Base-by-base conservation (phyloP, 2,888 invertebrate genomes). In the Colostygia pectinataria region DNA sequence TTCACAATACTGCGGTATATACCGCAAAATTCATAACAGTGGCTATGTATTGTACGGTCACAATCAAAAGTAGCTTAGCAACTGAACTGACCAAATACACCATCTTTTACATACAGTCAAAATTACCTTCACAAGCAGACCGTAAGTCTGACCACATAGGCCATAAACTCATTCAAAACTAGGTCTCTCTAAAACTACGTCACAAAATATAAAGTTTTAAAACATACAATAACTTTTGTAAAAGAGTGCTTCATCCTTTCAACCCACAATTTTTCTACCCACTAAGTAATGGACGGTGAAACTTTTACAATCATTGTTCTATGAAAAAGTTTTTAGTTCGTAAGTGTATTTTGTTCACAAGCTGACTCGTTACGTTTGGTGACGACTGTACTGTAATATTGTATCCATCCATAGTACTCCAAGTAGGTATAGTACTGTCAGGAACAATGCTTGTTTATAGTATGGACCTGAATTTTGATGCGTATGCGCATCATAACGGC, bases 391-490 rank as follows among this genome's bases (percentile, higher is more conserved):
- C 32, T 29, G 20, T 25, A 12, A n/a, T 37, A 18, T 31, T 15
- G 12, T 31, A 23, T 10, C 23, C 12, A 20, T 18, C 12, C 32
- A 28, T 41, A 0, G 12, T 39, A n/a, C n/a, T n/a, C n/a, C n/a
- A n/a, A n/a, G n/a, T n/a, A n/a, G n/a, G n/a, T n/a, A 48, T 46
- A 45, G 68, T 68, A 68, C 67, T 65, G 67, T 64, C 60, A 53
- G 59, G 68, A 77, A 87, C 86, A 87, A 86, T 87, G 71, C 71
- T 63, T 83, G 83, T 83, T 85, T 83, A 76, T 71, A 71, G 69
- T 65, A 40, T 44, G 33, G 40, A 31, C 61, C 68, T 77, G 79
- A 78, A 82, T 81, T 80, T 53, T 55, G 59, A 66, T 74, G 64
- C 64, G 63, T 63, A 50, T 57, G 65, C 59, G 60, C 61, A 60